Evolutionary conservation across 2,797 vertebrate genomes (phyloP).

Genomic region (Megaceryle alcyon): DNA sequence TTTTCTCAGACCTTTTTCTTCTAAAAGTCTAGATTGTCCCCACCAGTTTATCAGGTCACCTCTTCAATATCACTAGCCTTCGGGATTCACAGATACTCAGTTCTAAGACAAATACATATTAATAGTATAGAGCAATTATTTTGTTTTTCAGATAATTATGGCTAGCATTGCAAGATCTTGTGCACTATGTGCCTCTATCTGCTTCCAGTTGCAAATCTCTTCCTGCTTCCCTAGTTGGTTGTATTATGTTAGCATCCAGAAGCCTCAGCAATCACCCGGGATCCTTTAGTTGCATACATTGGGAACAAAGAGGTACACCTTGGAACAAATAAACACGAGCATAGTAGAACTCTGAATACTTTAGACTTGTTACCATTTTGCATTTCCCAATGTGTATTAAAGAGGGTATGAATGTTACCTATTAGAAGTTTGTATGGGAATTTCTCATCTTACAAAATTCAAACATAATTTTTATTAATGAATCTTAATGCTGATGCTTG

Average conservation of each 20-base stretch:
- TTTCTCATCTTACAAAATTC: neutral
- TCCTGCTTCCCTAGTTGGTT: neutral
- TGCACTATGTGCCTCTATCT: neutral
- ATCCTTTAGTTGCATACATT: neutral
- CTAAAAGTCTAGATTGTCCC: neutral
- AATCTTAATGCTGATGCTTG: neutral
- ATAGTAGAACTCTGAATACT: neutral
- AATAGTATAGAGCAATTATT: neutral
- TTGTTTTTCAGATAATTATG: neutral
- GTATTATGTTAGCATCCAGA: neutral
- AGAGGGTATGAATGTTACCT: neutral
- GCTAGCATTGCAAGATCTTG: neutral
- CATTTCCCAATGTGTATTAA: neutral
- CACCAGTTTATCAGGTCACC: neutral
- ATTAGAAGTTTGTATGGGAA: fast-evolving
- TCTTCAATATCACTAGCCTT: neutral
- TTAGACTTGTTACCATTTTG: neutral
- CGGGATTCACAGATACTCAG: neutral
- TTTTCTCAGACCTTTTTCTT: neutral
- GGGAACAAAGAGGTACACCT: neutral
- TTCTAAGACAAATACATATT: neutral
- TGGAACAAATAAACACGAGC: neutral
- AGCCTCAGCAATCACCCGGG: neutral
- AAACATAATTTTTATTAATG: neutral
- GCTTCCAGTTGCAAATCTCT: neutral